These are phyloP conservation scores for Spea bombifrons DNA, from an alignment of 2,113 vertebrate species.

Conservation along the genomic window DNA sequence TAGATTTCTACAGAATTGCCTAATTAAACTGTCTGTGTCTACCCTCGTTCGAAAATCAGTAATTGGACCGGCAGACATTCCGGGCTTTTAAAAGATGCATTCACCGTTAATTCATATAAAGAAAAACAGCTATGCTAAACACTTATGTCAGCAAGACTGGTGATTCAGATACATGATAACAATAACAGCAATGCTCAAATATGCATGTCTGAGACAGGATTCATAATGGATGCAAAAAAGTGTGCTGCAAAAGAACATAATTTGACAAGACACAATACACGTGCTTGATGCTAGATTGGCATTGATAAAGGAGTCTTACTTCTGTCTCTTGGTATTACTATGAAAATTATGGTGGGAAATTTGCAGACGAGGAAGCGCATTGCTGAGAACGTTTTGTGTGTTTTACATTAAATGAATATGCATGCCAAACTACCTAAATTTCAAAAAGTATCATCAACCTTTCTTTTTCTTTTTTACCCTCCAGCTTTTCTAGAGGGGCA, in stretches of 20 bases:
- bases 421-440: no score
- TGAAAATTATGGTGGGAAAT: no score
- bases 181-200: neutral
- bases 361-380: no score
- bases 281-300: neutral
- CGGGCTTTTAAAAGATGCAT: constrained; percentile 59
- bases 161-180: neutral
- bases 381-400: no score
- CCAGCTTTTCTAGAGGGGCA: no score
- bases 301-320: neutral
- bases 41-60: constrained; percentile 66
- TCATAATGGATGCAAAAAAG: neutral
- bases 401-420: no score
- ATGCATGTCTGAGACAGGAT: neutral
- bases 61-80: constrained; percentile 73
- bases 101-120: constrained; percentile 14
- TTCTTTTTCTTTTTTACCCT: no score
- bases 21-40: constrained; percentile 75
- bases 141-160: constrained; percentile 12
- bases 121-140: constrained; percentile 14
- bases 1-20: constrained; percentile 69
- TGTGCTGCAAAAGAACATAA: neutral
- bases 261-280: neutral
- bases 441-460: no score
- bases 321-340: neutral